A percentile compares a stretch with the other conserved stretches of the same genome.
Conservation (phyloP, 2,888 invertebrate genomes). For the Lymantria dispar region DNA sequence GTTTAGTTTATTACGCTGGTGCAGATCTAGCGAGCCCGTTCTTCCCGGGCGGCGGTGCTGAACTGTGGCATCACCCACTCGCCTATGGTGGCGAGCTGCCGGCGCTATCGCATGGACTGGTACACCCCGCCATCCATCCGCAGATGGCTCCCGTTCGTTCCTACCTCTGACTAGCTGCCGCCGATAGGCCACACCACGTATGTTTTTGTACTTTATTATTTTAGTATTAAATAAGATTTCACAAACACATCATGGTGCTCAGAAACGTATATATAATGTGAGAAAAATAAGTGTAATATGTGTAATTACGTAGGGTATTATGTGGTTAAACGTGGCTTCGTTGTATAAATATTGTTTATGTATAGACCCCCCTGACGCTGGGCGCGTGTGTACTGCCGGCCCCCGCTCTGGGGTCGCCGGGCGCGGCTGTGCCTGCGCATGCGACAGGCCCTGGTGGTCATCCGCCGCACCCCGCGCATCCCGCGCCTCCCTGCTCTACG, state of each 20-base stretch:
- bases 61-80: constrained; percentile 96
- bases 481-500: constrained; percentile 96
- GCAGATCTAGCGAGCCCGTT: constrained; percentile 97
- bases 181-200: constrained; percentile 88
- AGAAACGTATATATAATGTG: too few relatives aligned
- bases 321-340: too few relatives aligned
- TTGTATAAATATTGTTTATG: not conserved
- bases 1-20: constrained; percentile 44
- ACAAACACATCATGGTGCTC: too few relatives aligned
- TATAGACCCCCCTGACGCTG: constrained; percentile 78
- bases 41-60: constrained; percentile 94
- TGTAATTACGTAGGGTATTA: too few relatives aligned
- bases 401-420: constrained; percentile 95
- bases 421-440: constrained; percentile 87
- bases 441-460: constrained; percentile 84
- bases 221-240: not conserved
- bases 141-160: constrained; percentile 97
- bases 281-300: too few relatives aligned
- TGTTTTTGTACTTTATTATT: constrained; percentile 36
- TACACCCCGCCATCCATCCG: constrained; percentile 98
- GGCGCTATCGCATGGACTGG: constrained; percentile 93
- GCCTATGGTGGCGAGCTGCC: constrained; percentile 91
- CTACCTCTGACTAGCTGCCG: constrained; percentile 98
- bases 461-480: constrained; percentile 63
- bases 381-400: constrained; percentile 94